phyloP scores from a whole-genome alignment of 2,113 vertebrate genomes.

The Larimichthys crocea region DNA sequence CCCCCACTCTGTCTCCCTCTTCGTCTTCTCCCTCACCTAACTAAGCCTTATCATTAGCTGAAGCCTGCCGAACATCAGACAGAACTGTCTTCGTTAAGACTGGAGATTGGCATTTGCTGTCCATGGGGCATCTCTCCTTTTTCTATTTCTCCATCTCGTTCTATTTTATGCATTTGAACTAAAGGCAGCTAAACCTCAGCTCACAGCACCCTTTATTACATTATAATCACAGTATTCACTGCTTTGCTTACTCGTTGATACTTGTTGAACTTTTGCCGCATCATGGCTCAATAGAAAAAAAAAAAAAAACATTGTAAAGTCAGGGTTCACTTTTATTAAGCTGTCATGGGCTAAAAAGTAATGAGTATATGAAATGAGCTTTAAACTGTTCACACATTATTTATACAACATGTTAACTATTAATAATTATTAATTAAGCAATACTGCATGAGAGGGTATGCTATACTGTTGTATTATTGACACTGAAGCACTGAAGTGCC shows the following conservation, averaged over 20 bases:
- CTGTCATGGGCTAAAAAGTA: background rate
- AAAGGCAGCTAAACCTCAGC: slow-evolving; percentile 13
- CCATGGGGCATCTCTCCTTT: slow-evolving; percentile 32
- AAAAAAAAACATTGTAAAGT: background rate
- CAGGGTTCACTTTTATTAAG: background rate
- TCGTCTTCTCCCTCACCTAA: slow-evolving; percentile 41
- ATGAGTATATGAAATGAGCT: background rate
- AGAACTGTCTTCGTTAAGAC: slow-evolving; percentile 52
- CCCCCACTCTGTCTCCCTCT: background rate
- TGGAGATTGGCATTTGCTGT: slow-evolving; percentile 56
- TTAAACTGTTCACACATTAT: slow-evolving; percentile 9
- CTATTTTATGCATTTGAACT: slow-evolving; percentile 39
- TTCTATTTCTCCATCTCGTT: slow-evolving; percentile 17
- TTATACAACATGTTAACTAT: background rate
- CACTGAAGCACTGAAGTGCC: too few relatives aligned
- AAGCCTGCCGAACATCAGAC: slow-evolving; percentile 61
- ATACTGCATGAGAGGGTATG: too few relatives aligned
- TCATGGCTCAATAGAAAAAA: background rate
- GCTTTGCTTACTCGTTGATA: slow-evolving; percentile 3
- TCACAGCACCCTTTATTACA: background rate
- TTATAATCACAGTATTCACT: slow-evolving; percentile 13
- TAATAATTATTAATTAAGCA: too few relatives aligned
- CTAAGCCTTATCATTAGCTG: slow-evolving; percentile 68
- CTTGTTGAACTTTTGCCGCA: slow-evolving; percentile 5
- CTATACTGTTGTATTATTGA: too few relatives aligned